These are phyloP conservation scores for Globicephala melas DNA, from an alignment of 2,113 vertebrate genomes.

Conservation along the genomic window DNA sequence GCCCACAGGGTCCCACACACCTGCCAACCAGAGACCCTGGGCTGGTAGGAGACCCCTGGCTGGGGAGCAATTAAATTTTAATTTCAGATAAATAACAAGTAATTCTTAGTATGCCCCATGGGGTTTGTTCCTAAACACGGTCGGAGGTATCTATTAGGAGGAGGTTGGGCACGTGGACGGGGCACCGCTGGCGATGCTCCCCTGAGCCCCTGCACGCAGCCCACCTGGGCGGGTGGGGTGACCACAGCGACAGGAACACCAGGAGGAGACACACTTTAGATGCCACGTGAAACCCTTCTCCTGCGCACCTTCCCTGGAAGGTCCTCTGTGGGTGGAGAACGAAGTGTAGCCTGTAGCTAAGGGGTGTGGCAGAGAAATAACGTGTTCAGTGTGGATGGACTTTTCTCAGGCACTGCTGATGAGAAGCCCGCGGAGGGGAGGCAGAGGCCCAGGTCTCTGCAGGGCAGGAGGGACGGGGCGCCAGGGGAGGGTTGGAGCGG, in stretches of 20 bases:
- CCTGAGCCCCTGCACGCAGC: neutral
- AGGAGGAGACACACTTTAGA: neutral
- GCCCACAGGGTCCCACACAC: no score
- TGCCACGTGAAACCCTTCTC: neutral
- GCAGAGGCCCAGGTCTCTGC: neutral
- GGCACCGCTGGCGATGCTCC: neutral
- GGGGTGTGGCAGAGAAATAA: neutral
- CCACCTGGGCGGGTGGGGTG: neutral
- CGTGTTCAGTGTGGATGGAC: neutral
- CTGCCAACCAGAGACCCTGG: no score
- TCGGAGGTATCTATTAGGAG: neutral
- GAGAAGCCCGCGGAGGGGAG: neutral
- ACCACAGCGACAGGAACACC: neutral
- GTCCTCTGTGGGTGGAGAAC: neutral
- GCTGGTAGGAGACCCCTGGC: no score
- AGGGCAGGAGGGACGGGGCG: accelerated
- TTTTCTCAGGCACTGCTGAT: neutral
- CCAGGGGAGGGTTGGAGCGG: neutral
- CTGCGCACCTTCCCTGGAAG: neutral
- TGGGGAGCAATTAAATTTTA: neutral
- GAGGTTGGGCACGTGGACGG: neutral
- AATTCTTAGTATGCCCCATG: no score
- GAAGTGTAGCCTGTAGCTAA: neutral
- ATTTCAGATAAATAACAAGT: neutral
- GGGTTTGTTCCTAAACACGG: neutral